These are phyloP conservation scores for Drosophila kohkoa DNA, from an alignment of 1,140 invertebrate genomes.

Conservation along the genomic window DNA sequence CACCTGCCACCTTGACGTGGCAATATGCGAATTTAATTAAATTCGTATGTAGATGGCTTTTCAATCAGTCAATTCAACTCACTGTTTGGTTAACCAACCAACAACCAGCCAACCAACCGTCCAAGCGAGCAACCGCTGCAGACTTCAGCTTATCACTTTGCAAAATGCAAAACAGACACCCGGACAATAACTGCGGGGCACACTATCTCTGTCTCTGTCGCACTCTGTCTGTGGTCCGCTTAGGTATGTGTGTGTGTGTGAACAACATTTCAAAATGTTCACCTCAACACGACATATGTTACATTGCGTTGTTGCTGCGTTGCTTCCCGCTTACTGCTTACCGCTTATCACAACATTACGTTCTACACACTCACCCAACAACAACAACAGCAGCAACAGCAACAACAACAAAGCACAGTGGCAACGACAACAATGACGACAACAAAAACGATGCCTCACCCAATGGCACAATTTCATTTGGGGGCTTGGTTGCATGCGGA, in stretches of 20 bases:
- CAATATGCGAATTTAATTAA: constrained; percentile 49
- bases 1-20: constrained; percentile 28
- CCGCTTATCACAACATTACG: constrained; percentile 49
- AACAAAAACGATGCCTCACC: constrained; percentile 24
- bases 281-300: constrained; percentile 61
- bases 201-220: neutral
- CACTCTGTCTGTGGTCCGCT: neutral
- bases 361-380: constrained; percentile 33
- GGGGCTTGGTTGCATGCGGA: constrained; percentile 25
- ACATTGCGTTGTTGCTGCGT: constrained; percentile 37
- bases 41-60: constrained; percentile 71
- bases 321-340: constrained; percentile 10
- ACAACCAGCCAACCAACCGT: neutral
- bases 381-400: constrained; percentile 6
- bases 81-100: neutral
- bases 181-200: constrained; percentile 17
- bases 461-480: constrained; percentile 63
- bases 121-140: constrained; percentile 15
- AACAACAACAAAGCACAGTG: neutral
- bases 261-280: constrained; percentile 21
- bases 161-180: constrained; percentile 53
- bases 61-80: constrained; percentile 56
- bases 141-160: constrained; percentile 58
- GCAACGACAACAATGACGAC: constrained; percentile 16
- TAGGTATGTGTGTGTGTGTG: neutral